These are phyloP conservation scores for Philopotamus ludificatus DNA, from an alignment of 1,140 invertebrate genomes.

Conservation along the genomic window DNA sequence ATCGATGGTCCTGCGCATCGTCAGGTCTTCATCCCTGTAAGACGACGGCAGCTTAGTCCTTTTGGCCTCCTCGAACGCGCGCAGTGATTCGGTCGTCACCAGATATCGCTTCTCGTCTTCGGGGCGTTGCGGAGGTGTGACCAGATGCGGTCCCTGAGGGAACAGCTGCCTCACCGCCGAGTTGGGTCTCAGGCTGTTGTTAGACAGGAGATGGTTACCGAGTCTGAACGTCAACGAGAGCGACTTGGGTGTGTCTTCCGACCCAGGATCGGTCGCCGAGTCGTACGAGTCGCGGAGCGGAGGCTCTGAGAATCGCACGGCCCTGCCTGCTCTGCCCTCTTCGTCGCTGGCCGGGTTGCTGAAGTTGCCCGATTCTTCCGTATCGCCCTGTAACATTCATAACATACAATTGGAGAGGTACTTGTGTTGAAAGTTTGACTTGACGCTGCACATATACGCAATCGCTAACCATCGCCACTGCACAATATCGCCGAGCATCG, in stretches of 20 bases:
- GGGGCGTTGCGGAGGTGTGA: slow-evolving; percentile 56
- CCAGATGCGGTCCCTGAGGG: slow-evolving; percentile 58
- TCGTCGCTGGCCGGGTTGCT: slow-evolving; percentile 40
- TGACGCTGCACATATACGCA: background rate
- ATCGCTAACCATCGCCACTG: background rate
- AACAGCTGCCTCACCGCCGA: slow-evolving; percentile 74
- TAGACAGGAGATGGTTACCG: slow-evolving; percentile 58
- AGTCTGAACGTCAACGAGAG: slow-evolving; percentile 61
- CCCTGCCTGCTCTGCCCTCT: slow-evolving; percentile 30
- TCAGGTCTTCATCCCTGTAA: slow-evolving; percentile 54
- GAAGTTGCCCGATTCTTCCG: slow-evolving; percentile 33
- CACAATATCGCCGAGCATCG: background rate
- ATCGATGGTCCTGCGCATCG: slow-evolving; percentile 66
- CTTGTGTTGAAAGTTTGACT: background rate
- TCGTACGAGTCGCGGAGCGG: slow-evolving; percentile 8
- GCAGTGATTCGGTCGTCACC: slow-evolving; percentile 63
- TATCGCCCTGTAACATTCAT: slow-evolving; percentile 21
- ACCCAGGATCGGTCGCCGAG: background rate
- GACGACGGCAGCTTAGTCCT: slow-evolving; percentile 56
- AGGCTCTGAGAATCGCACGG: slow-evolving; percentile 38
- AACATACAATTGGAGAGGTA: background rate
- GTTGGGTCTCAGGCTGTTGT: slow-evolving; percentile 65
- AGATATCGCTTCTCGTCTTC: slow-evolving; percentile 56
- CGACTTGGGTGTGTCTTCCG: slow-evolving; percentile 44
- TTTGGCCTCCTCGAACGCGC: slow-evolving; percentile 66